A percentile compares a stretch with the other conserved stretches of the same genome.
phyloP scores from a whole-genome alignment of 2,888 invertebrate genomes.

The Belgica antarctica region DNA sequence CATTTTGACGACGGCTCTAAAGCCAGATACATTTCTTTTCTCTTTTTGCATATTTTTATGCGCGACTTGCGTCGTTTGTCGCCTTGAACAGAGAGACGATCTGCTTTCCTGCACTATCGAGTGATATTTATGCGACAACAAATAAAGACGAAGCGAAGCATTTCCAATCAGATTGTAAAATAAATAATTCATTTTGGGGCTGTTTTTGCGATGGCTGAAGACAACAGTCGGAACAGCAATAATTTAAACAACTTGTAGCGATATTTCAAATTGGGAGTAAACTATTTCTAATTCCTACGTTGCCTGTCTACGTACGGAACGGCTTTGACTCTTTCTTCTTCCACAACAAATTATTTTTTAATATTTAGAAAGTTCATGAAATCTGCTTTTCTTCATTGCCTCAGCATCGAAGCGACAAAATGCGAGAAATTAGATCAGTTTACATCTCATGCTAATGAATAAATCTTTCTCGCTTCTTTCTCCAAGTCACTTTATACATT shows the following conservation, averaged over 20 bases:
- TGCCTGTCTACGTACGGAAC: not conserved
- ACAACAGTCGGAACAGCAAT: constrained; percentile 16
- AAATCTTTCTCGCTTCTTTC: constrained; percentile 24
- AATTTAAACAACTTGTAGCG: not conserved
- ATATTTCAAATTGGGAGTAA: constrained; percentile 32
- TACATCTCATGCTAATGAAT: constrained; percentile 39
- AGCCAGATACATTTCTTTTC: not conserved
- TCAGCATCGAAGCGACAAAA: constrained; percentile 38
- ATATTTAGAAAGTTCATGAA: constrained; percentile 40
- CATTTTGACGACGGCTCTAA: not conserved
- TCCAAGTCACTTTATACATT: not conserved
- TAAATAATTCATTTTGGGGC: constrained; percentile 32
- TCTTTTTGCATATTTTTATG: constrained; percentile 5
- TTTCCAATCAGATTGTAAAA: constrained; percentile 26
- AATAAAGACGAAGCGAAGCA: no score
- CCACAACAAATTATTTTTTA: constrained; percentile 27
- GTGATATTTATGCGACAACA: constrained; percentile 21
- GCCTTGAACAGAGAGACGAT: not conserved
- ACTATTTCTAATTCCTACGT: constrained; percentile 32
- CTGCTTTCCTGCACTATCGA: not conserved
- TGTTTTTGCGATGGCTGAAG: not conserved
- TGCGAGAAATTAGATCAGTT: constrained; percentile 41
- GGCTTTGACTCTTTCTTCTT: not conserved
- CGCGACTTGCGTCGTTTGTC: constrained; percentile 13
- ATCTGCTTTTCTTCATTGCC: not conserved